phyloP scores from a whole-genome alignment of 1,140 invertebrate species.

The Odontomachus brunneus region DNA sequence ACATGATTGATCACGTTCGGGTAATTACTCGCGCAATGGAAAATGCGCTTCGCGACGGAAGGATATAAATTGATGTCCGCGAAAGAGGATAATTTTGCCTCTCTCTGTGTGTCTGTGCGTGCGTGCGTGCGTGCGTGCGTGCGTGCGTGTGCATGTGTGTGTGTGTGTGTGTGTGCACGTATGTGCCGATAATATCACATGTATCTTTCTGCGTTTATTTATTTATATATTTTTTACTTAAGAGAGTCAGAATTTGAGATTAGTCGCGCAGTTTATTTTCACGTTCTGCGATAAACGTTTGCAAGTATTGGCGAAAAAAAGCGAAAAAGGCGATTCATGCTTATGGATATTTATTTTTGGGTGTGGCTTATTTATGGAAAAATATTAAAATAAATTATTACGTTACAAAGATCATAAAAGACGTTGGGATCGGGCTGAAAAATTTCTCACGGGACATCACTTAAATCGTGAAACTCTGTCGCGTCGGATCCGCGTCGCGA shows the following conservation, averaged over 20 bases:
- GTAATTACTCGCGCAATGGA: conserved; percentile 23
- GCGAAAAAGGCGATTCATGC: not conserved
- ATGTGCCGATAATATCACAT: not conserved
- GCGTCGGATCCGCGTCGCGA: not conserved
- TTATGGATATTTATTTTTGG: not conserved
- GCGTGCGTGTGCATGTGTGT: too few relatives aligned
- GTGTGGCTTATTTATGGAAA: conserved; percentile 1
- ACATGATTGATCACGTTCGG: conserved; percentile 30
- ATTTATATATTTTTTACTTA: not conserved
- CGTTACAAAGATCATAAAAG: conserved; percentile 14
- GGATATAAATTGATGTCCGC: conserved; percentile 12
- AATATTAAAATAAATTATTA: conserved; percentile 2
- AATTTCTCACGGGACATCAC: not conserved
- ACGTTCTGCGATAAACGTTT: not conserved
- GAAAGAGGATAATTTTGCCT: not conserved
- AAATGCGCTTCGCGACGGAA: not conserved
- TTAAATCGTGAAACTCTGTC: not conserved
- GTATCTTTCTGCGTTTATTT: not conserved
- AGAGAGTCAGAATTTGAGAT: not conserved
- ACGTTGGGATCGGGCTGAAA: not conserved
- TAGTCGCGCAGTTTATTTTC: not conserved
- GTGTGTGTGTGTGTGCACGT: too few relatives aligned
- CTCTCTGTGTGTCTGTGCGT: too few relatives aligned
- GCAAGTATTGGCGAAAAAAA: not conserved
- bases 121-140: too few relatives aligned